Evolutionary conservation across 2,888 invertebrate species (phyloP), one percentile per base, ranked within the genome.

Genomic region (Bombylius major): DNA sequence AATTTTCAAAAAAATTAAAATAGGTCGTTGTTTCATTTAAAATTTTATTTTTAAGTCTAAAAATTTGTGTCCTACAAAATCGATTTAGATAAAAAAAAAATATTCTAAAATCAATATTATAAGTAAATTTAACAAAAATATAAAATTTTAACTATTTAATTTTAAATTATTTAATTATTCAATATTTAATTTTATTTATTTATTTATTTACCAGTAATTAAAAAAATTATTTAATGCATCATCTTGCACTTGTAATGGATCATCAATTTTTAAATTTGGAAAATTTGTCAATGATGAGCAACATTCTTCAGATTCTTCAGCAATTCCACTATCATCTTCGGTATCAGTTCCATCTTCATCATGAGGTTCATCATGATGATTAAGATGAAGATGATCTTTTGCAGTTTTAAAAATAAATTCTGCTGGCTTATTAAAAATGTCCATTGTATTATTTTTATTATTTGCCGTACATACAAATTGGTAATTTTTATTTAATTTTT

Each of bases 281-380:
- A 57, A 49, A 6, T 23, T 51, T 47, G 57, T 57, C 13, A 54
- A 23, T 11, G 55, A 34, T 23, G 60, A 44, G 2, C 36, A 48
- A 45, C 53, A 48, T 50, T 63, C 23, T 23, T 23, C 64, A n/a
- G 62, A 61, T 50, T 63, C 64, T 44, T 65, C 65, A 53, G 64
- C 65, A 56, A 65, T 65, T n/a, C 65, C 65, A 59, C 65, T 65
- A 59, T 65, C 65, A 53, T 65, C 65, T 45, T 65, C 65, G 7
- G 64, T 65, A 45, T 65, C 65, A 3, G 64, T 63, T 0, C 61
- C 56, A 45, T 62, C 64, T 14, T 62, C 63, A 36, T 61, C 62
- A 7, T 34, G 59, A 57, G 39, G 53, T 44, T 13, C 51, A 54
- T 34, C 54, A 49, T 1, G 57, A 36, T 8, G 12, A 8, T 11